A percentile compares a stretch with the other conserved stretches of the same genome.
Conservation (phyloP, 2,888 invertebrate species). For the Cephus pulcher region DNA sequence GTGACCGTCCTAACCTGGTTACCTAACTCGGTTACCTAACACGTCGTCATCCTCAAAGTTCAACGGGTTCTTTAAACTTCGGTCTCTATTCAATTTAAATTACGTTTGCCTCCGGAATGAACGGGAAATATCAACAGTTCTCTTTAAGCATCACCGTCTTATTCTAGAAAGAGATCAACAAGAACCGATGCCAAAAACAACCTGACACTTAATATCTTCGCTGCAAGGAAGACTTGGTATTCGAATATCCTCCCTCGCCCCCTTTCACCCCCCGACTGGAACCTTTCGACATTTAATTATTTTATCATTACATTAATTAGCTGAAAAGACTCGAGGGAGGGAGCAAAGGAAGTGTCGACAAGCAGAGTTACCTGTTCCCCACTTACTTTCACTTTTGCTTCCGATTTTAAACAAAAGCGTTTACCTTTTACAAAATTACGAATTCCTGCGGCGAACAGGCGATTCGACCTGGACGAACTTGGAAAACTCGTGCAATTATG, state of each 20-base stretch:
- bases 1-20: conserved; percentile 33
- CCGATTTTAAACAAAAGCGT: background rate
- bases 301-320: background rate
- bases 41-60: background rate
- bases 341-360: background rate
- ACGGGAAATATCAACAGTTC: background rate
- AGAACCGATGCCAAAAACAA: background rate
- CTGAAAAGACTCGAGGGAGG: background rate
- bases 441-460: background rate
- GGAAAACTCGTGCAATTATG: conserved; percentile 2
- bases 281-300: background rate
- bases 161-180: background rate
- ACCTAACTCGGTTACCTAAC: conserved; percentile 32
- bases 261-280: background rate
- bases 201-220: background rate
- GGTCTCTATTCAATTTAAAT: background rate
- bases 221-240: background rate
- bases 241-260: background rate
- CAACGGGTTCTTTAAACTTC: background rate
- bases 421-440: background rate
- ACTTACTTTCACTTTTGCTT: background rate
- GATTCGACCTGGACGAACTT: background rate
- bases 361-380: background rate
- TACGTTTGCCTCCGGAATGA: background rate
- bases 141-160: background rate